Percentiles rank a stretch among this genome's conserved stretches.
Conservation (phyloP, 2,113 vertebrate species). For the Loxodonta africana region DNA sequence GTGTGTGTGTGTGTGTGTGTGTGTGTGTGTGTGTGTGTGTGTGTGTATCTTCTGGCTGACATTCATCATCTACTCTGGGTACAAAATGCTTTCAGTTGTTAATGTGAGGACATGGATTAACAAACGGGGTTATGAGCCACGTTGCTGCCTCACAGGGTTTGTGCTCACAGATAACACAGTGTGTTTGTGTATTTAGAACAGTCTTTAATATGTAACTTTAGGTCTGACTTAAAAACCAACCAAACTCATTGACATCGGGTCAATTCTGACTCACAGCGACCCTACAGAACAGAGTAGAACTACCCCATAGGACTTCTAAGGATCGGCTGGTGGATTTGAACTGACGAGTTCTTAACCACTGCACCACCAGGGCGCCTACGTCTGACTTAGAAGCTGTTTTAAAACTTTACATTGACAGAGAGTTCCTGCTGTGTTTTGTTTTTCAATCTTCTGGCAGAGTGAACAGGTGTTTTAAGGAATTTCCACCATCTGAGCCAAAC, state of each 20-base stretch:
- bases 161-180: accelerated
- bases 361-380: no score
- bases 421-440: background rate
- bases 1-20: no score
- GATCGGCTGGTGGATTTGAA: no score
- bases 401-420: background rate
- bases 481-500: background rate
- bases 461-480: background rate
- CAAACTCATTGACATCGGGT: no score
- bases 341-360: no score
- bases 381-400: background rate
- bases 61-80: background rate
- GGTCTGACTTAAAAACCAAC: background rate
- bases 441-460: background rate
- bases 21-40: background rate
- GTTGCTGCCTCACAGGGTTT: background rate
- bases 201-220: background rate
- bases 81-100: background rate
- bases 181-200: background rate
- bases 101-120: background rate
- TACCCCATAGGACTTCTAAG: no score
- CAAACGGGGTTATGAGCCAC: background rate
- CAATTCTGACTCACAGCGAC: no score
- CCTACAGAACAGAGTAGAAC: no score
- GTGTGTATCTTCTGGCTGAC: background rate